These are phyloP conservation scores for Eriosoma lanigerum DNA, from an alignment of 1,140 invertebrate species.

Conservation along the genomic window DNA sequence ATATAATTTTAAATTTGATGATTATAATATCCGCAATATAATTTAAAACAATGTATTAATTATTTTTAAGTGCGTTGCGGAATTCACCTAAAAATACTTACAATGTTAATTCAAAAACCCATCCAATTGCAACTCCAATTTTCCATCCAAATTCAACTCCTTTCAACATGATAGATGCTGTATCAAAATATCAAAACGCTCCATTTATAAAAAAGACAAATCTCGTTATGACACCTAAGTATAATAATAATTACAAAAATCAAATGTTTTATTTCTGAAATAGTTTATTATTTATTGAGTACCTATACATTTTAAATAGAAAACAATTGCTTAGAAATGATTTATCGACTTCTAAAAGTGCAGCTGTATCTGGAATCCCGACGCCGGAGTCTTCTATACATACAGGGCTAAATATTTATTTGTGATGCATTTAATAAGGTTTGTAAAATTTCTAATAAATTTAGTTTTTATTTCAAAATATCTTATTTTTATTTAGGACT, in stretches of 20 bases:
- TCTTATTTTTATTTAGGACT: slow-evolving; percentile 3
- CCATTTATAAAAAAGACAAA: not conserved
- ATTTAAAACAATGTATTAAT: not conserved
- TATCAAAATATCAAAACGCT: not conserved
- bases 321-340: slow-evolving; percentile 20
- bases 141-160: slow-evolving; percentile 23
- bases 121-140: slow-evolving; percentile 6
- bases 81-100: no score
- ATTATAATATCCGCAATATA: not conserved
- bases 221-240: not conserved
- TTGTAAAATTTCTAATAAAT: no score
- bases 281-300: not conserved
- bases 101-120: not conserved
- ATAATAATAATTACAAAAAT: not conserved
- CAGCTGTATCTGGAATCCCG: not conserved
- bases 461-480: no score
- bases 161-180: slow-evolving; percentile 5
- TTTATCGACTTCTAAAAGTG: not conserved
- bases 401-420: not conserved
- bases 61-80: not conserved
- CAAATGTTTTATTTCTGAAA: not conserved
- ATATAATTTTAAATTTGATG: not conserved
- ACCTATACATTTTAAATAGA: slow-evolving; percentile 1
- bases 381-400: slow-evolving; percentile 5
- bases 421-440: no score